These are phyloP conservation scores for Tichodroma muraria DNA, from an alignment of 2,113 vertebrate species.

Conservation along the genomic window DNA sequence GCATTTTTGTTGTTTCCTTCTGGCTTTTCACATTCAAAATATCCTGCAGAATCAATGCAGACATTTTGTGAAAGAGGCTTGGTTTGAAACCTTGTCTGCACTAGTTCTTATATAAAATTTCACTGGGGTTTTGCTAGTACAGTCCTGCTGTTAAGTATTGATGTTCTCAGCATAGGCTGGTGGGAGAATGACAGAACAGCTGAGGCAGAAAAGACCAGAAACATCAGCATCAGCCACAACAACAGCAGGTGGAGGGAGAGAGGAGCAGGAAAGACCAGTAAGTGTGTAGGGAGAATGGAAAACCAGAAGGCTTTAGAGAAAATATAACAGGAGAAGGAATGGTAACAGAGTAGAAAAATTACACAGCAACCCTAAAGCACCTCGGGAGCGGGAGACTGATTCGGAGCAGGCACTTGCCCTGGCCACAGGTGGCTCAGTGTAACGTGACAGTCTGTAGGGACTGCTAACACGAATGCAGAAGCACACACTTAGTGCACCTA, in stretches of 20 bases:
- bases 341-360: not conserved
- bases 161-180: not conserved
- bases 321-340: not conserved
- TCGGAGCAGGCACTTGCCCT: rapidly evolving
- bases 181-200: not conserved
- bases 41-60: not conserved
- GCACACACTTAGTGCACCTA: too few relatives aligned
- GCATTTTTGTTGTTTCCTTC: not conserved
- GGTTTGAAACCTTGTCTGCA: not conserved
- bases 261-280: not conserved
- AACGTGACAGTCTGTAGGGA: rapidly evolving
- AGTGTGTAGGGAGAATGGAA: rapidly evolving
- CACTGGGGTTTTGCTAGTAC: not conserved
- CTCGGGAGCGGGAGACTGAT: not conserved
- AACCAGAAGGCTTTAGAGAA: not conserved
- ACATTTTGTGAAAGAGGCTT: not conserved
- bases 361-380: not conserved
- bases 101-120: not conserved
- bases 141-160: not conserved
- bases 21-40: not conserved
- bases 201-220: not conserved
- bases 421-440: not conserved
- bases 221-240: not conserved
- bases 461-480: rapidly evolving
- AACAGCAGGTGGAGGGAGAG: not conserved